Evolutionary conservation across 2,888 invertebrate genomes (phyloP).

Genomic region (Caenorhabditis angaria): DNA sequence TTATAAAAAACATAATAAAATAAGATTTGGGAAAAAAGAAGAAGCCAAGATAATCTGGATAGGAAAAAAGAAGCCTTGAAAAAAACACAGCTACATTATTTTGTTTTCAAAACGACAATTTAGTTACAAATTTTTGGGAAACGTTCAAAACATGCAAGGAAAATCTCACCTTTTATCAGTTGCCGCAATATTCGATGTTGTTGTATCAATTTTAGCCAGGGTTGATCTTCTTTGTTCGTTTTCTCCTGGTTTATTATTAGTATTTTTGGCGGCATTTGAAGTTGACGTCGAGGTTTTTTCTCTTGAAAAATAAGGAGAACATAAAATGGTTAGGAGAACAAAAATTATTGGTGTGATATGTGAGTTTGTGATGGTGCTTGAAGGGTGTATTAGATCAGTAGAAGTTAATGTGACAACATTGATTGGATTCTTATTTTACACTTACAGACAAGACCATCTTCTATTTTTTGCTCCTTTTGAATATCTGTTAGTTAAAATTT

Average conservation of each 20-base stretch:
- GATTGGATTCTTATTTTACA: slow-evolving; percentile 6
- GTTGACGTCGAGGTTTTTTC: not conserved
- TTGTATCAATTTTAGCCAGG: not conserved
- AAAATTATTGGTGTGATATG: not conserved
- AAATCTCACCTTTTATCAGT: not conserved
- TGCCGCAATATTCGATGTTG: not conserved
- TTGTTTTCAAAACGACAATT: not conserved
- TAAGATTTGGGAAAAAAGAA: not conserved
- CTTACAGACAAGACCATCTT: slow-evolving; percentile 47
- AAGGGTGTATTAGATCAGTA: not conserved
- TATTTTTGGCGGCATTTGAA: not conserved
- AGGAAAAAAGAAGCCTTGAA: not conserved
- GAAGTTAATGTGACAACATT: not conserved
- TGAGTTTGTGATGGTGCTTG: not conserved
- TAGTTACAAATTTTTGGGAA: not conserved
- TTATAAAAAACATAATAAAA: slow-evolving; percentile 1
- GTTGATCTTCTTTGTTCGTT: not conserved
- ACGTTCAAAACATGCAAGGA: not conserved
- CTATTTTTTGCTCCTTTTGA: slow-evolving; percentile 32
- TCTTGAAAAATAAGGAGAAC: not conserved
- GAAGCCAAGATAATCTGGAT: not conserved
- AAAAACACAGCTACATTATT: not conserved
- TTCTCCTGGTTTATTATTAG: not conserved
- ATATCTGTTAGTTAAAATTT: slow-evolving; percentile 10
- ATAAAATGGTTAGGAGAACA: not conserved